Base-by-base conservation (phyloP, 2,888 invertebrate species). In the Tetramorium bicarinatum region DNA sequence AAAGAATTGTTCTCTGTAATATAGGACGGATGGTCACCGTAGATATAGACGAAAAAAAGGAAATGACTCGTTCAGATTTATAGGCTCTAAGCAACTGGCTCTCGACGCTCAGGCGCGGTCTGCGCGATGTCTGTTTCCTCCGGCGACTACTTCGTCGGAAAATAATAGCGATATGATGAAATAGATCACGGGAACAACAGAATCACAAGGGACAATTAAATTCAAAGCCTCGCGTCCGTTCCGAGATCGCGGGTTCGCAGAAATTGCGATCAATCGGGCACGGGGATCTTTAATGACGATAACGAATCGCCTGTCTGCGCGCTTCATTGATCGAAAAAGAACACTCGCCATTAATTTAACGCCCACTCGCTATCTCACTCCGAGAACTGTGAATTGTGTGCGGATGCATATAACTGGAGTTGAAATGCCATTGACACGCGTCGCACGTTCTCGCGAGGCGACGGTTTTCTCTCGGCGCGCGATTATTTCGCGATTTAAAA, bases 321-420 rank as follows among this genome's bases (percentile, higher is more conserved):
- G 38, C 38, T 25, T 71, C 47, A 64, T 71, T 79, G 71, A 80
- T 80, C 72, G 72, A 59, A 80, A 59, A 49, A 59, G 47, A 71
- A 80, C 59, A 59, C 79, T 71, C 72, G 49, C 59, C 71, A 38
- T 80, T 80, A 80, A 80, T 80, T 80, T 61, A 71, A 71, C 59
- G 71, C 79, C 47, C 79, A 72, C 71, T 59, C 72, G 72, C 59
- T 72, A 72, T 71, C 79, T 38, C 59, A 13, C 79, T 61, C 21
- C 59, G 72, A 38, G 59, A 61, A 71, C 8, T 49, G 59, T 49
- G 21, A 80, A 71, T 80, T 72, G 79, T 49, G 21, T 71, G 71
- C 72, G 79, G 59, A 47, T 80, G 59, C 71, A 49, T 41, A 49
- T 52, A 59, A 38, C 34, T 49, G 71, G 71, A 80, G 59, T 49